Percentiles rank a stretch among this genome's conserved stretches.
phyloP scores from a whole-genome alignment of 2,113 vertebrate genomes.

The Mirounga angustirostris region DNA sequence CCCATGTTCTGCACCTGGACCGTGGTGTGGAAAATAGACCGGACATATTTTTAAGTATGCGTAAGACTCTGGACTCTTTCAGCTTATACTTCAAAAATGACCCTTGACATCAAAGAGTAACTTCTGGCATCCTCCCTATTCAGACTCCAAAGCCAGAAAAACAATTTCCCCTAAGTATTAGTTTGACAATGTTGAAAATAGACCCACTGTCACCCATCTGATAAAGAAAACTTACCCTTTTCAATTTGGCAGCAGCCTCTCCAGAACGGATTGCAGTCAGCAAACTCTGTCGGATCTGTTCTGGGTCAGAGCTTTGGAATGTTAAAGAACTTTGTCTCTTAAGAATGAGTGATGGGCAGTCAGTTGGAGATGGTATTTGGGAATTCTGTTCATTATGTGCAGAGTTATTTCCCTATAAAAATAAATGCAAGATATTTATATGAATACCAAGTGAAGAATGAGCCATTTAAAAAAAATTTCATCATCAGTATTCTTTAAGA shows the following conservation, averaged over 20 bases:
- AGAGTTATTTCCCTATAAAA: conserved; percentile 85
- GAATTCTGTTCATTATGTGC: conserved; percentile 80
- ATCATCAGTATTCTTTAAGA: conserved; percentile 7
- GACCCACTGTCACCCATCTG: conserved; percentile 73
- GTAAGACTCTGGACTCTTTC: conserved; percentile 47
- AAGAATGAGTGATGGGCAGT: conserved; percentile 79
- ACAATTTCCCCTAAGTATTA: conserved; percentile 67
- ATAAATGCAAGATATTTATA: conserved; percentile 67
- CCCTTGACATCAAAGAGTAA: conserved; percentile 29
- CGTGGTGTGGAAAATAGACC: background rate
- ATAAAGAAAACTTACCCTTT: conserved; percentile 87
- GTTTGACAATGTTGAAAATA: conserved; percentile 70
- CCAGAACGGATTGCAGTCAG: conserved; percentile 91
- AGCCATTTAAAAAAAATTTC: background rate
- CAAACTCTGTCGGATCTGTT: conserved; percentile 89
- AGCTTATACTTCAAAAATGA: conserved; percentile 64
- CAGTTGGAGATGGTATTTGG: conserved; percentile 78
- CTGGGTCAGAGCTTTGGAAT: conserved; percentile 88
- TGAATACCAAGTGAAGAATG: conserved; percentile 56
- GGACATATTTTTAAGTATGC: conserved; percentile 37
- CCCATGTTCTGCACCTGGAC: conserved; percentile 39
- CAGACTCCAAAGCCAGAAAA: conserved; percentile 61
- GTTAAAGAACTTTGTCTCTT: conserved; percentile 80
- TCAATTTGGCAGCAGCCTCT: conserved; percentile 91
- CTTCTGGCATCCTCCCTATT: conserved; percentile 19